Conservation (phyloP, 2,797 vertebrate genomes). For the Pseudotriccus pelzelni region DNA sequence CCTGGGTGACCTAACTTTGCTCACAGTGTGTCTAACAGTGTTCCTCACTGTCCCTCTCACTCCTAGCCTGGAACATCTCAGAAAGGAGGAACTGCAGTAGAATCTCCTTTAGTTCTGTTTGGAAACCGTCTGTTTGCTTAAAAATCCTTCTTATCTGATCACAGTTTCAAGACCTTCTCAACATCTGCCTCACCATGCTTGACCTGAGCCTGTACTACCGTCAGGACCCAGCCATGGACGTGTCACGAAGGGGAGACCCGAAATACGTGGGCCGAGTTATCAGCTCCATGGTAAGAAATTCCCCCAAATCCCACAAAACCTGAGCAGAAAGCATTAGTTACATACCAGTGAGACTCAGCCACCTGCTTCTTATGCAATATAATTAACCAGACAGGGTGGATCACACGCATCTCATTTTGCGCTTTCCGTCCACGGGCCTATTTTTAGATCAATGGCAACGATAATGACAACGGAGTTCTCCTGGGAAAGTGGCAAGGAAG, state of each 20-base stretch:
- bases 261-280: slow-evolving; percentile 83
- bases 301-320: background rate
- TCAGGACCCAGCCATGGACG: slow-evolving; percentile 70
- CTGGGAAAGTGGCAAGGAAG: slow-evolving; percentile 85
- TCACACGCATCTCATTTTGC: background rate
- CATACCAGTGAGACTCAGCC: background rate
- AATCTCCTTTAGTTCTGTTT: background rate
- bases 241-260: slow-evolving; percentile 76
- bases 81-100: background rate
- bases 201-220: slow-evolving; percentile 77
- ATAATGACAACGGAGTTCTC: slow-evolving; percentile 83
- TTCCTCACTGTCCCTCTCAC: background rate
- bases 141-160: background rate
- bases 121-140: background rate
- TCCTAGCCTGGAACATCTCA: background rate
- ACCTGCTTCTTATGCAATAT: background rate
- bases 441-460: slow-evolving; percentile 88
- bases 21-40: background rate
- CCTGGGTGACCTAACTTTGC: background rate
- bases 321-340: background rate
- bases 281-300: slow-evolving; percentile 85
- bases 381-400: rapidly evolving
- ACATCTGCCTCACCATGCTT: slow-evolving; percentile 82
- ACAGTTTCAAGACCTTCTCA: slow-evolving; percentile 87
- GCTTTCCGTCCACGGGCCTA: background rate